Evolutionary conservation across 1,140 invertebrate species (phyloP).

Genomic region (Dendrolimus kikuchii): DNA sequence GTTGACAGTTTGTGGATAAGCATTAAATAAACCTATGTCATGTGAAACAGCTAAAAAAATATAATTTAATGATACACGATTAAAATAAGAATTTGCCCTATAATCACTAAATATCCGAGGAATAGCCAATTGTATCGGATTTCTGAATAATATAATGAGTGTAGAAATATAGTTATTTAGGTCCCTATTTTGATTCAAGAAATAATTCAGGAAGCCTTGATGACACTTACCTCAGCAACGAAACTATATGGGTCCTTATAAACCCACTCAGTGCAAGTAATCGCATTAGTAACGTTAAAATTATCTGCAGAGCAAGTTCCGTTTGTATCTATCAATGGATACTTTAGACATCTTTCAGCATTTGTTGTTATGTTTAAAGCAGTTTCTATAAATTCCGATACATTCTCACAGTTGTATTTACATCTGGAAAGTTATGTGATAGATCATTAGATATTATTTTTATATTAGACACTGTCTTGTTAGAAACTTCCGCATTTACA

Average conservation of each 20-base stretch:
- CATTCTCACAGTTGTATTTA: constrained; percentile 16
- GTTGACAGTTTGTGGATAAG: too few relatives aligned
- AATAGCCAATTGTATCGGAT: too few relatives aligned
- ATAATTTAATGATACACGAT: too few relatives aligned
- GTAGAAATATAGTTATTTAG: too few relatives aligned
- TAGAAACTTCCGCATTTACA: too few relatives aligned
- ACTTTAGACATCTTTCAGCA: constrained; percentile 8
- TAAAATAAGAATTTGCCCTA: too few relatives aligned
- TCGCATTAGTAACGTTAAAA: constrained; percentile 2
- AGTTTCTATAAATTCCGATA: background rate
- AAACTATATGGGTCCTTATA: constrained; percentile 36
- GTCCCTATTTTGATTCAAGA: background rate
- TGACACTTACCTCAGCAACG: constrained; percentile 32
- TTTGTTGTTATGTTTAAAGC: constrained; percentile 3
- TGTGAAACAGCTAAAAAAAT: too few relatives aligned
- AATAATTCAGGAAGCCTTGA: background rate
- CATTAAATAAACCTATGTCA: too few relatives aligned
- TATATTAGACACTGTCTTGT: too few relatives aligned
- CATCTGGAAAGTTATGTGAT: constrained; percentile 18
- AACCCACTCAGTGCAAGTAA: constrained; percentile 29
- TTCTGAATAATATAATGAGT: too few relatives aligned
- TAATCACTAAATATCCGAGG: too few relatives aligned
- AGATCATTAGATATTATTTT: too few relatives aligned
- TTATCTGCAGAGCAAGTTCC: constrained; percentile 6
- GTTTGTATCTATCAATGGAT: constrained; percentile 2